Evolutionary conservation across 2,113 vertebrate genomes (phyloP).

Genomic region (Zingel zingel): DNA sequence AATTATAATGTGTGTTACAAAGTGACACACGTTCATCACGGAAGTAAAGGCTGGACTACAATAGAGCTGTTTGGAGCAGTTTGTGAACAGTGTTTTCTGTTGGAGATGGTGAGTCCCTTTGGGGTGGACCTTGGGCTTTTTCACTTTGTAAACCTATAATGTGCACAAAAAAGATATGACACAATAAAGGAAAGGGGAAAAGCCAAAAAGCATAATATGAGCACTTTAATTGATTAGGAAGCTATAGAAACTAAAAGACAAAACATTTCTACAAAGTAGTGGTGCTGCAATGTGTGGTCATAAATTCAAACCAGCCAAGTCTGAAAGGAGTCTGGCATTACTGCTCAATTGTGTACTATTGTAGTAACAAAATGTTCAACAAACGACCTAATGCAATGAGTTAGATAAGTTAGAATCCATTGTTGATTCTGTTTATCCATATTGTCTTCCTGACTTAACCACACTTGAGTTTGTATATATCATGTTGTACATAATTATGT

Average conservation of each 20-base stretch:
- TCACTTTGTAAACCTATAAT: too few relatives aligned
- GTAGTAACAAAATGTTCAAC: not conserved
- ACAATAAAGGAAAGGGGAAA: too few relatives aligned
- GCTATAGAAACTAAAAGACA: constrained; percentile 1
- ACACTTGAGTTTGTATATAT: not conserved
- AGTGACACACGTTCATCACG: too few relatives aligned
- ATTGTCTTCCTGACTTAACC: not conserved
- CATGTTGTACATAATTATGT: not conserved
- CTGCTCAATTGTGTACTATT: not conserved
- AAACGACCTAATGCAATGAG: constrained; percentile 19
- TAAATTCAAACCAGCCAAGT: not conserved
- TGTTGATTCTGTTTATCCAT: constrained; percentile 10
- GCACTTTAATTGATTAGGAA: not conserved
- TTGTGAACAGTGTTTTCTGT: too few relatives aligned
- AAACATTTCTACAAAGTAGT: not conserved
- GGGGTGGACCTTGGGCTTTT: too few relatives aligned
- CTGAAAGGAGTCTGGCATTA: not conserved
- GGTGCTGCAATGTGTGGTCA: not conserved
- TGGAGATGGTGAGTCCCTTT: too few relatives aligned
- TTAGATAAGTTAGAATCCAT: not conserved
- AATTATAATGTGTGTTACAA: too few relatives aligned
- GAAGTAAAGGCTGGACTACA: too few relatives aligned
- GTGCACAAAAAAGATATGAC: too few relatives aligned
- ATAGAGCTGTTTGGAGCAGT: too few relatives aligned
- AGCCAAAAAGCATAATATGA: too few relatives aligned